Evolutionary conservation across 2,888 invertebrate species (phyloP), one percentile per base, ranked within the genome.

Genomic region (Abrostola tripartita): DNA sequence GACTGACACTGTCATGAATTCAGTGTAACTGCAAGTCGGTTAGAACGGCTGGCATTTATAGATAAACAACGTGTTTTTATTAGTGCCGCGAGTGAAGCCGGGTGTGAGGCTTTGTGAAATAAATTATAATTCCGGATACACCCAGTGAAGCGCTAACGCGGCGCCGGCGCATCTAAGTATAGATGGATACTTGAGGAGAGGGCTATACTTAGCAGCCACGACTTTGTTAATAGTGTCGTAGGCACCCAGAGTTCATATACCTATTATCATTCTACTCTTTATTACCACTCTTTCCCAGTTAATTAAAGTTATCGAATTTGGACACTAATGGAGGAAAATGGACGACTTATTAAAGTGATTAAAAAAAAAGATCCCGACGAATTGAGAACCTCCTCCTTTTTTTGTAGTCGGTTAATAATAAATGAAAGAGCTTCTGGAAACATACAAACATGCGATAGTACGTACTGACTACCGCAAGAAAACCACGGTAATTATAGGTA

Each of bases 111-210:
- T n/a, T 51, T 58, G 41, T 47, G 36, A 37, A 47, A 58, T 56
- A 47, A 54, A 54, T 74, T 74, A 69, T 60, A 60, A 74, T 74
- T 69, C 53, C 50, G 12, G 14, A 24, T 53, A 47, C 47, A 53
- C 47, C 24, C 38, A 49, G 37, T 35, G 42, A 50, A 37, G 40
- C 51, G 55, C 37, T 41, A 41, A 47, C 49, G 40, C 71, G 54
- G 55, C 66, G 75, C 65, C 66, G 51, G 59, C 59, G 76, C 60
- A 61, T 14, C 63, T 74, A 67, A 60, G 41, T 68, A 61, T 76
- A 61, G 53, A 51, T 50, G 40, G 61, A 24, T 42, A 52, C 54
- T 59, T 51, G 47, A 38, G 40, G 37, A 24, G 24, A 24, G 24
- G 42, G 37, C 61, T 47, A 47, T 37, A 60, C 56, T 56, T 65